Base-by-base conservation (phyloP, 2,797 vertebrate species). In the Alca torda region DNA sequence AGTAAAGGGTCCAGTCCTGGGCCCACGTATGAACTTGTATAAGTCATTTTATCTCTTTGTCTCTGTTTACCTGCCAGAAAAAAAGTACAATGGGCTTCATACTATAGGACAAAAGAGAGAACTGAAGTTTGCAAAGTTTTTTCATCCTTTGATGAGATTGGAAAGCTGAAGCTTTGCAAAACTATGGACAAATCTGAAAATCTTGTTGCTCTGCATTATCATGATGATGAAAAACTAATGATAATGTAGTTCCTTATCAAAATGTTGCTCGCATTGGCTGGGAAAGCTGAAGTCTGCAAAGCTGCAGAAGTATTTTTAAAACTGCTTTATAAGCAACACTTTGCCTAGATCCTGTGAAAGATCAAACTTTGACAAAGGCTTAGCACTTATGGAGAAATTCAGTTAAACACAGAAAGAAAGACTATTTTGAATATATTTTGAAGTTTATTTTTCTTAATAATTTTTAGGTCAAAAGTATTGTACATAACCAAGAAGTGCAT, bases 361-460 rank as follows among this genome's bases (percentile, higher is more conserved):
- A 18, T 18, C 30, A 23, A 28, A 54, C 31, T 84, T 68, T 60
- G 21, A 68, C 25, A 76, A 41, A 74, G 9, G 6, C 33, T 64
- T 50, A 77, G 16, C 50, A 69, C 11, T 61, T 68, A 46, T 4
- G 64, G 45, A 82, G 51, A 84, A 74, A 88, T 39, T 10, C 35
- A 63, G 11, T 74, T 63, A 87, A 83, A 90, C 16, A 89, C 28
- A 77, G 1, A 70, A 30, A 50, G 35, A 54, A 3, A 28, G 7
- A 84, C 28, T 56, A 65, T 12, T 59, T 89, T 78, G 25, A 84
- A 69, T 31, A 15, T 48, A 72, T 80, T 95, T 96, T 63, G 10
- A 82, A 74, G 39, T 97, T 97, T 97, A 97, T 98, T 98, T 94
- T 70, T 67, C 82, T 90, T 79, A 69, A 48, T 65, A 87, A 84